phyloP scores from a whole-genome alignment of 2,888 invertebrate genomes.

The Eugnorisma glareosa region DNA sequence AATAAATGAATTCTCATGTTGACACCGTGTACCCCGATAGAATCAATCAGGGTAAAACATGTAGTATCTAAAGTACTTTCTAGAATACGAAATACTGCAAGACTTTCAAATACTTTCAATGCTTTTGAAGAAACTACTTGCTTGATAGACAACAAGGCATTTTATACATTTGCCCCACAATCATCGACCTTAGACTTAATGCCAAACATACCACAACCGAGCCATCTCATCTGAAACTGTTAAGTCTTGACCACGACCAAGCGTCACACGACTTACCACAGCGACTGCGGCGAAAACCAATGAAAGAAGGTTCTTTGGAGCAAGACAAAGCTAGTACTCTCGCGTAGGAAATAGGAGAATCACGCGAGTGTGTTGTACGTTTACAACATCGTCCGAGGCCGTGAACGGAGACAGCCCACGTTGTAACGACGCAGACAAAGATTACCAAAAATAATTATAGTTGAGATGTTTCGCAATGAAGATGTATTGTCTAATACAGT shows the following conservation, averaged over 20 bases:
- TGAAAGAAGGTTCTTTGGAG: neutral
- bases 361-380: neutral
- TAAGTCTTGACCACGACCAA: neutral
- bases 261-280: neutral
- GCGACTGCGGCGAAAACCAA: neutral
- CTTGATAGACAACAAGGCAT: neutral
- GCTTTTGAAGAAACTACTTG: neutral
- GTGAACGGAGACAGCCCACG: neutral
- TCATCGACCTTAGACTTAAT: conserved; percentile 45
- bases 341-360: neutral
- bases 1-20: neutral
- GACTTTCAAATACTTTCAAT: neutral
- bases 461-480: conserved; percentile 12
- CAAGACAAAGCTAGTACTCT: neutral
- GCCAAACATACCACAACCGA: conserved; percentile 21
- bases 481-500: neutral
- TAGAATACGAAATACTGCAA: neutral
- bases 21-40: neutral
- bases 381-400: neutral
- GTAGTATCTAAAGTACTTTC: neutral
- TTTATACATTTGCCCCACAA: neutral
- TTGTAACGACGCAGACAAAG: conserved; percentile 6
- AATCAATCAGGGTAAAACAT: neutral
- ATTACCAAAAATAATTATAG: conserved; percentile 48
- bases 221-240: conserved; percentile 2